phyloP scores from a whole-genome alignment of 2,797 vertebrate species.

The Artibeus jamaicensis region DNA sequence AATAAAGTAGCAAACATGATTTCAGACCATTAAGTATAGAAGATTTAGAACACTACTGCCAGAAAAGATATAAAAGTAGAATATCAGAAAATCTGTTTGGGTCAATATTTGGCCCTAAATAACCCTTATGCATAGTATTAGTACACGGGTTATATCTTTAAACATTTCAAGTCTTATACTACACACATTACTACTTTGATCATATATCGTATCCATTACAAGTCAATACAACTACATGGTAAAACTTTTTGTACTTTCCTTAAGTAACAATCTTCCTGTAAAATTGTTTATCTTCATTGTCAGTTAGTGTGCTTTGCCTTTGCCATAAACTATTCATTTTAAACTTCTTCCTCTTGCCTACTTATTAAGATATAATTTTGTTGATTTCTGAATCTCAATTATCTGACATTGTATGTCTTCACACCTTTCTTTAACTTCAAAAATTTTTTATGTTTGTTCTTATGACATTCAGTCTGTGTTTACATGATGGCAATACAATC shows the following conservation, averaged over 20 bases:
- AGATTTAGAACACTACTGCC: not conserved
- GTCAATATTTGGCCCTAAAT: not conserved
- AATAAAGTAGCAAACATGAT: not conserved
- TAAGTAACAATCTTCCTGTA: not conserved
- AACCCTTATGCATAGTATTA: not conserved
- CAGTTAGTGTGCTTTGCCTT: not conserved
- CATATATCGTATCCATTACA: not conserved
- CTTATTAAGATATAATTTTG: not conserved
- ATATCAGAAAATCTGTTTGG: not conserved
- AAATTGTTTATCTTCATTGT: not conserved
- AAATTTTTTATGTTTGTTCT: not conserved
- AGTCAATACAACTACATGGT: not conserved
- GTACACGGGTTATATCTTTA: not conserved
- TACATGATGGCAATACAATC: not conserved
- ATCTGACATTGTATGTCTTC: not conserved
- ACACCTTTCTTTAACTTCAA: not conserved
- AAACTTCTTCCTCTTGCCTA: not conserved
- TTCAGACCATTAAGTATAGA: not conserved
- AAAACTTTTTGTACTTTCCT: not conserved
- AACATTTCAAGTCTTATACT: not conserved
- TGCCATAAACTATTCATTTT: not conserved
- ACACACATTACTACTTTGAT: not conserved
- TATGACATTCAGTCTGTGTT: not conserved
- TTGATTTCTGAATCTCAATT: not conserved
- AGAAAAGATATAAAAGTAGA: not conserved